phyloP scores from a whole-genome alignment of 1,140 invertebrate genomes.

The Kradibia gibbosae region DNA sequence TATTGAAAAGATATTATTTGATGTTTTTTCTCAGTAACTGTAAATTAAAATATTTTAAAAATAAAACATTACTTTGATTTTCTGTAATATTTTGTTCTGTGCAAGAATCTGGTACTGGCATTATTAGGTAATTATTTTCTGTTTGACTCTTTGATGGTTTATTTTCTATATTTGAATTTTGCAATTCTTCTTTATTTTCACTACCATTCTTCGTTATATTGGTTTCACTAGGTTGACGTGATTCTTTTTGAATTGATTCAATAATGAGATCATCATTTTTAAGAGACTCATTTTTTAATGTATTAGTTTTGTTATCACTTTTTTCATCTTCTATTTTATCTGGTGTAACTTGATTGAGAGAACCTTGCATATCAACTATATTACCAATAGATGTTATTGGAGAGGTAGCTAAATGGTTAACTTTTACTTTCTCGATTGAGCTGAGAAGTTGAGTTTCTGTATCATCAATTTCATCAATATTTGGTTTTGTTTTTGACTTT shows the following conservation, averaged over 20 bases:
- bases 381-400: slow-evolving; percentile 75
- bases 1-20: background rate
- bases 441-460: slow-evolving; percentile 60
- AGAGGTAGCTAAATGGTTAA: slow-evolving; percentile 71
- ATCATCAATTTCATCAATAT: slow-evolving; percentile 61
- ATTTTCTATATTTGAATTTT: slow-evolving; percentile 34
- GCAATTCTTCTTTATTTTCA: slow-evolving; percentile 28
- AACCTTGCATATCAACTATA: slow-evolving; percentile 82
- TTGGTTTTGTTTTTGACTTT: slow-evolving; percentile 64
- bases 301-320: slow-evolving; percentile 56
- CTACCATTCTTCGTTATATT: slow-evolving; percentile 7
- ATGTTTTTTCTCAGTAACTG: background rate
- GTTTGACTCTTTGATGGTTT: slow-evolving; percentile 46
- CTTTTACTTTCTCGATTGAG: slow-evolving; percentile 61
- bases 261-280: slow-evolving; percentile 44
- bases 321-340: slow-evolving; percentile 65
- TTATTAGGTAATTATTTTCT: slow-evolving; percentile 32
- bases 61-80: slow-evolving; percentile 56
- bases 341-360: slow-evolving; percentile 73
- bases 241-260: slow-evolving; percentile 49
- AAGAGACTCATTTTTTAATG: slow-evolving; percentile 53
- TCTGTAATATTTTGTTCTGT: slow-evolving; percentile 51
- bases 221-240: slow-evolving; percentile 35
- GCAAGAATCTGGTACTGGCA: slow-evolving; percentile 28
- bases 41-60: slow-evolving; percentile 12